Evolutionary conservation across 2,113 vertebrate species (phyloP).

Genomic region (Podiceps cristatus): DNA sequence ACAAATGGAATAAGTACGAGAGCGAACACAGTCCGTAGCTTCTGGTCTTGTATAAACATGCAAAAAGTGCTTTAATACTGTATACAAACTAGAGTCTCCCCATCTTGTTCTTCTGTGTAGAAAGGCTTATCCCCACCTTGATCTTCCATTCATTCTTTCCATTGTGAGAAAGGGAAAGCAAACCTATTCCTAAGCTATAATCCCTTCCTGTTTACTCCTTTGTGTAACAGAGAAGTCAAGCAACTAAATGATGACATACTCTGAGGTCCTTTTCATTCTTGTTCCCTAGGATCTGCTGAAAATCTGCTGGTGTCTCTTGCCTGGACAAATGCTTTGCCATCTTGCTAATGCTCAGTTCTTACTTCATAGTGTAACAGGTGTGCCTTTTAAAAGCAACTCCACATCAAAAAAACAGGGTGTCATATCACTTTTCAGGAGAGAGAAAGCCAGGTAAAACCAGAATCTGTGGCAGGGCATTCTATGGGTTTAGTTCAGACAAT

Average conservation of each 20-base stretch:
- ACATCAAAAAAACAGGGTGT: background rate
- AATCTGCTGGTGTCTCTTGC: background rate
- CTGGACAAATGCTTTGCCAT: background rate
- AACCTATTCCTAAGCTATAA: background rate
- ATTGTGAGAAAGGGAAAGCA: background rate
- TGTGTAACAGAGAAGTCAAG: background rate
- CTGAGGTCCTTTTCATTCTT: background rate
- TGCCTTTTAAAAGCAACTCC: background rate
- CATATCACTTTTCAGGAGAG: background rate
- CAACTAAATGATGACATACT: background rate
- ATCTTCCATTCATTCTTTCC: conserved; percentile 22
- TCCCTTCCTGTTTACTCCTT: background rate
- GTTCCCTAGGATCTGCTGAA: background rate
- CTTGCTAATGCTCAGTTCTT: background rate
- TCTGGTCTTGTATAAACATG: conserved; percentile 58
- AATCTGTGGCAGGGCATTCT: background rate
- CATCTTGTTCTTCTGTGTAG: background rate
- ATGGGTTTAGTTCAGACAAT: background rate
- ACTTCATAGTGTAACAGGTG: background rate
- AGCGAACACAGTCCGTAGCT: background rate
- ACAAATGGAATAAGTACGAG: conserved; percentile 16
- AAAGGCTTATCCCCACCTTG: background rate
- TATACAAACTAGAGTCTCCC: background rate
- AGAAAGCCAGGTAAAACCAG: background rate
- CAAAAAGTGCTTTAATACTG: background rate